Evolutionary conservation across 2,797 vertebrate genomes (phyloP).

Genomic region (Apogon hyalosoma): DNA sequence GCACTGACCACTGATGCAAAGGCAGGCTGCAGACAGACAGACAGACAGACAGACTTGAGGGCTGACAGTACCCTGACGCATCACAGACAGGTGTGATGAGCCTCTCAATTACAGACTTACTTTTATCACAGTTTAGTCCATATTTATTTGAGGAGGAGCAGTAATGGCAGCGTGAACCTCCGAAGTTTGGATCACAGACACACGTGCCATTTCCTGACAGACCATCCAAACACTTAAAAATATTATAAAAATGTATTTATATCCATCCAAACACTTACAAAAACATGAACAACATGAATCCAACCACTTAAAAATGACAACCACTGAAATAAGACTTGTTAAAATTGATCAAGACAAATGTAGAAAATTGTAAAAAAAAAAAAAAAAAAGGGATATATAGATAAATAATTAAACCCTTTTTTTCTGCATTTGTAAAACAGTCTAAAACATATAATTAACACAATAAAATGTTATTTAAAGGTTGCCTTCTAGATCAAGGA

Average conservation of each 20-base stretch:
- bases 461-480: no score
- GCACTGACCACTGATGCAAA: conserved; percentile 88
- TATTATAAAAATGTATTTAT: background rate
- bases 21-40: conserved; percentile 83
- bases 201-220: conserved; percentile 89
- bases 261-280: background rate
- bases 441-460: no score
- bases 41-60: background rate
- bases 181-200: conserved; percentile 85
- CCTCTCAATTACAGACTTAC: conserved; percentile 72
- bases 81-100: background rate
- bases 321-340: no score
- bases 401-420: no score
- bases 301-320: no score
- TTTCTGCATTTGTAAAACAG: no score
- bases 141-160: conserved; percentile 86
- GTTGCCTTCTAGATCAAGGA: no score
- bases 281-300: no score
- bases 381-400: no score
- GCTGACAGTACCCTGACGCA: background rate
- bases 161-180: conserved; percentile 90
- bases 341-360: no score
- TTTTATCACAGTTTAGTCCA: conserved; percentile 87
- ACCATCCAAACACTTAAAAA: conserved; percentile 88
- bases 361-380: no score